Percentiles rank a stretch among this genome's conserved stretches.
Evolutionary conservation across 2,113 vertebrate species (phyloP).

Genomic region (Sinocyclocheilus anshuiensis): DNA sequence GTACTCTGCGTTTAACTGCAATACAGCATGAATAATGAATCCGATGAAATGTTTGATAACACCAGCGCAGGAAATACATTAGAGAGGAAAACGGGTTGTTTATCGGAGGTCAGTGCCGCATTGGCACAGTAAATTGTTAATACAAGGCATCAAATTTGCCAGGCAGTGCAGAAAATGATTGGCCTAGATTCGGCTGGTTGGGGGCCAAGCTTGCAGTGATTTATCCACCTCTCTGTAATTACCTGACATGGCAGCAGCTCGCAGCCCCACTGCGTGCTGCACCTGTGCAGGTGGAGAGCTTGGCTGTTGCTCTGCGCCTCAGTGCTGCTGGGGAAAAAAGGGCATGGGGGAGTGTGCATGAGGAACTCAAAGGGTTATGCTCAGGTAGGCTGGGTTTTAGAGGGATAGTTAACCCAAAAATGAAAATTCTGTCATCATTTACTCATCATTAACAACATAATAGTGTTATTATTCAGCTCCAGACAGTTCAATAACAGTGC

Average conservation of each 20-base stretch:
- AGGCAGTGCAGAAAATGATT: conserved; percentile 40
- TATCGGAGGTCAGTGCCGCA: conserved; percentile 43
- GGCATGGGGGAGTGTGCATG: not conserved
- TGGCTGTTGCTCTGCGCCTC: not conserved
- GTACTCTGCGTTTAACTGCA: conserved; percentile 33
- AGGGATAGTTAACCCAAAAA: not conserved
- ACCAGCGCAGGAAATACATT: conserved; percentile 29
- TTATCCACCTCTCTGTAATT: conserved; percentile 44
- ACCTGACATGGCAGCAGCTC: conserved; percentile 43
- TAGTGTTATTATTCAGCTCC: too few species aligned
- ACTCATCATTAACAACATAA: not conserved
- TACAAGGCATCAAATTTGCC: conserved; percentile 42
- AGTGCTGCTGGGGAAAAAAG: not conserved
- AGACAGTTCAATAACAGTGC: too few species aligned
- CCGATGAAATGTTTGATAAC: conserved; percentile 40
- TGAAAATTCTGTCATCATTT: not conserved
- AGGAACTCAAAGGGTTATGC: not conserved
- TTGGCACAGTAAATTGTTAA: conserved; percentile 39
- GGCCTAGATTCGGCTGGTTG: conserved; percentile 48
- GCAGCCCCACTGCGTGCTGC: conserved; percentile 41
- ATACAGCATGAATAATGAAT: conserved; percentile 43
- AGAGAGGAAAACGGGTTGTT: conserved; percentile 37
- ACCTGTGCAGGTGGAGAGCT: conserved; percentile 46
- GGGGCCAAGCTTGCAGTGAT: conserved; percentile 40
- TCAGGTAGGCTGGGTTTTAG: not conserved